Evolutionary conservation across 2,113 vertebrate species (phyloP).

Genomic region (Symphodus melops): DNA sequence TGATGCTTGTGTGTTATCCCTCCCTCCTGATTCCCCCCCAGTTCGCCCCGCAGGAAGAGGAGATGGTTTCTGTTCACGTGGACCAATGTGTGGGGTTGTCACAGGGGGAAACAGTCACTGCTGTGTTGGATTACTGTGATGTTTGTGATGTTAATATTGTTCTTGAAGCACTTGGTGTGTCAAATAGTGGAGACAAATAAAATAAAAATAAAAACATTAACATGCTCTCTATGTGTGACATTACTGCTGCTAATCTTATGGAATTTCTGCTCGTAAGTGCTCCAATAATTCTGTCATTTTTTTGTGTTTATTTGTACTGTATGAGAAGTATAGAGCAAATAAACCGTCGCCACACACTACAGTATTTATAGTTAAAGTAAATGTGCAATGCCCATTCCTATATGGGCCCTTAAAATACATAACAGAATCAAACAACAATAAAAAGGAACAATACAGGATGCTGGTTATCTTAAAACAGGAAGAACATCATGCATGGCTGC

Average conservation of each 20-base stretch:
- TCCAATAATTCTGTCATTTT: not conserved
- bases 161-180: constrained; percentile 82
- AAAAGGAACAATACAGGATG: no score
- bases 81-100: constrained; percentile 63
- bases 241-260: not conserved
- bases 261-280: not conserved
- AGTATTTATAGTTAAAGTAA: no score
- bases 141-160: constrained; percentile 81
- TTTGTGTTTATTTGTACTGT: not conserved
- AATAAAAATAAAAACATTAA: constrained; percentile 44
- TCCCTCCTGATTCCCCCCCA: constrained; percentile 38
- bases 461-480: no score
- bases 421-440: no score
- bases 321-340: no score
- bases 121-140: constrained; percentile 75
- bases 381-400: no score
- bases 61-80: constrained; percentile 41
- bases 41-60: constrained; percentile 28
- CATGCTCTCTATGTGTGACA: constrained; percentile 23
- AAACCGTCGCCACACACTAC: no score
- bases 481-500: no score
- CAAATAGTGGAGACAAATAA: constrained; percentile 80
- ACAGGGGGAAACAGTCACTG: constrained; percentile 67
- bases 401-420: no score
- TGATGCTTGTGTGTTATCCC: constrained; percentile 68